These are phyloP conservation scores for Monoplex corrugatus DNA, from an alignment of 2,888 invertebrate genomes.

Conservation along the genomic window DNA sequence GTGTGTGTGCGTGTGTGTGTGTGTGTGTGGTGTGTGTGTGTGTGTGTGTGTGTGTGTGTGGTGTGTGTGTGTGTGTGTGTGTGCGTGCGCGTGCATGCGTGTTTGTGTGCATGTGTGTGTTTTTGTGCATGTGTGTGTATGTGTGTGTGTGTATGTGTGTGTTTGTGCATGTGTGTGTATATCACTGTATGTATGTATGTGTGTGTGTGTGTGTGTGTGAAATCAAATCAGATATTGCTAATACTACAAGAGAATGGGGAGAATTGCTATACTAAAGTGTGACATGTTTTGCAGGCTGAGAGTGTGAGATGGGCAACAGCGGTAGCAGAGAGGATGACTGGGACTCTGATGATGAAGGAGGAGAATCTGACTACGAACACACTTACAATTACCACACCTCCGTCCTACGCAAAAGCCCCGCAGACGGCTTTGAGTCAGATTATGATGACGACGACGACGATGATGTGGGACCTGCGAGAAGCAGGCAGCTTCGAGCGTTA, in stretches of 20 bases:
- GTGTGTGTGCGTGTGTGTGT: too few relatives aligned
- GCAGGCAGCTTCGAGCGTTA: background rate
- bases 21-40: too few relatives aligned
- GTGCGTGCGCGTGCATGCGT: background rate
- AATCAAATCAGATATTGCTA: background rate
- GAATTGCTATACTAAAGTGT: background rate
- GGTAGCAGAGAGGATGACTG: conserved; percentile 17
- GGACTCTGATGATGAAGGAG: conserved; percentile 14
- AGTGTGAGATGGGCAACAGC: conserved; percentile 36
- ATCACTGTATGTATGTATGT: background rate
- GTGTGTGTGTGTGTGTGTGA: conserved; percentile 5
- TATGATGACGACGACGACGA: conserved; percentile 36
- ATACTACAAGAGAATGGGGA: background rate
- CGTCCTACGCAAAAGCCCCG: conserved; percentile 25
- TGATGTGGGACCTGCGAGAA: background rate
- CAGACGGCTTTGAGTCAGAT: conserved; percentile 44
- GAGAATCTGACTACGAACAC: conserved; percentile 46
- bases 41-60: too few relatives aligned
- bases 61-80: too few relatives aligned
- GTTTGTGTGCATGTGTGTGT: conserved; percentile 7
- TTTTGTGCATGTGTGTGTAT: conserved; percentile 10
- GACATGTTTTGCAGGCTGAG: background rate
- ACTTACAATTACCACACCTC: conserved; percentile 34
- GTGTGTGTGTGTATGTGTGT: background rate
- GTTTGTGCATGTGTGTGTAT: background rate